Percentiles rank a stretch among this genome's conserved stretches.
phyloP scores from a whole-genome alignment of 2,797 vertebrate species.

The Galagoides demidoff region DNA sequence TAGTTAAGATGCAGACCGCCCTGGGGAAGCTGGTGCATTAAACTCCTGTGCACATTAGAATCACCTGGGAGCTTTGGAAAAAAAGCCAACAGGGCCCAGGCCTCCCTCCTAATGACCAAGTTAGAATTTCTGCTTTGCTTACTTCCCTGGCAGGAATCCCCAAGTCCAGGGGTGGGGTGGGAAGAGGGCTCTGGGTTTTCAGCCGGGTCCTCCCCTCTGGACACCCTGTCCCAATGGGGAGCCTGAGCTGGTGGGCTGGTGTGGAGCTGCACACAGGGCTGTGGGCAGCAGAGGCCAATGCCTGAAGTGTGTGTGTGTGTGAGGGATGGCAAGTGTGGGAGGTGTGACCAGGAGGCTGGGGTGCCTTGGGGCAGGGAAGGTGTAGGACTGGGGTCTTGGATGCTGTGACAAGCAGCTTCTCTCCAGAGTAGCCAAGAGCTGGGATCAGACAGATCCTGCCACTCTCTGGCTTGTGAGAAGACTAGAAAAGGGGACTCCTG shows the following conservation, averaged over 20 bases:
- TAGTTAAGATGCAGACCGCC: background rate
- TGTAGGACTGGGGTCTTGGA: background rate
- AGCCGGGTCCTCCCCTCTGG: background rate
- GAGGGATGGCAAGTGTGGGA: background rate
- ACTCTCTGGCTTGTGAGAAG: background rate
- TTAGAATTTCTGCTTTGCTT: background rate
- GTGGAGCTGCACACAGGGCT: background rate
- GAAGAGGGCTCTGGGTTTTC: background rate
- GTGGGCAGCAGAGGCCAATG: background rate
- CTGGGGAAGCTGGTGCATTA: background rate
- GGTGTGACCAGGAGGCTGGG: background rate
- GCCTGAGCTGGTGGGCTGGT: background rate
- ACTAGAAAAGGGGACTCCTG: background rate
- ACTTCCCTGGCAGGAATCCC: background rate
- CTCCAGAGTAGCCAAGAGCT: background rate
- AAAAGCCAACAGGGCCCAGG: background rate
- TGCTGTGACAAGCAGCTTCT: background rate
- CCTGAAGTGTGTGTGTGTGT: background rate
- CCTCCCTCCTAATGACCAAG: background rate
- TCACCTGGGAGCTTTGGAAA: background rate
- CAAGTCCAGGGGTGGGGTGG: background rate
- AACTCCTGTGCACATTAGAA: background rate
- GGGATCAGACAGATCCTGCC: too few species aligned
- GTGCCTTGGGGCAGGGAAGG: background rate
- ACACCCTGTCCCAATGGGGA: background rate